Evolutionary conservation across 2,797 vertebrate genomes (phyloP), one percentile per base, ranked within the genome.

Genomic region (Lutjanus argentimaculatus): DNA sequence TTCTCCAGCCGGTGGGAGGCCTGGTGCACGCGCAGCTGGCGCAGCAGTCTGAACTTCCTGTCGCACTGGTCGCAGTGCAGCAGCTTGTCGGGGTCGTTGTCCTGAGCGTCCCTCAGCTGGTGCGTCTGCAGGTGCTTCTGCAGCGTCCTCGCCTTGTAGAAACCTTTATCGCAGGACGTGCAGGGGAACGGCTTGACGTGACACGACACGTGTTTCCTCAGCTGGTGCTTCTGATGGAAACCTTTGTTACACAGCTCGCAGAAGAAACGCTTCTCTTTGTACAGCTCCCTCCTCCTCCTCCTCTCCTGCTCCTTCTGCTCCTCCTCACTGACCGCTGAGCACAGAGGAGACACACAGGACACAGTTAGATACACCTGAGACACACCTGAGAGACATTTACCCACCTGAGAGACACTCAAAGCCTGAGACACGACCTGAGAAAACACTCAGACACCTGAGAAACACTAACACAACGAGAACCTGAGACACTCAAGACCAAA

Each of bases 251-350:
- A 94, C 1, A 89, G 88, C 55, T 93, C 86, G 1, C 93, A 94
- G 88, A 94, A 94, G 62, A 93, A 93, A 1, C 93, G 59, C 76
- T 94, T 93, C 22, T 93, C 80, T 30, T 92, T 93, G 81, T 93
- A 94, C 17, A 87, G 84, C 75, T 93, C 91, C 42, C 93, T 65
- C 46, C 92, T 77, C 63, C 88, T 67, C 72, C 51, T 72, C 46
- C 89, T 59, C 80, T 90, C 91, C 70, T 21, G 73, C 74, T 94
- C 91, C 74, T 83, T 87, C 71, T 82, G 84, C 68, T 83, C 72
- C 43, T 93, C 92, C 1, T 79, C 74, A 0, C n/a, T 72, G 21
- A 30, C 1, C 6, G n/a, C 91, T 88, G 75, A 71, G 74, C 6
- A 40, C 8, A 52, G 0, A 43, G 13, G 0, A 53, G 8, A 67